These are phyloP conservation scores for Argentina silus DNA, from an alignment of 2,797 vertebrate species.

Conservation along the genomic window DNA sequence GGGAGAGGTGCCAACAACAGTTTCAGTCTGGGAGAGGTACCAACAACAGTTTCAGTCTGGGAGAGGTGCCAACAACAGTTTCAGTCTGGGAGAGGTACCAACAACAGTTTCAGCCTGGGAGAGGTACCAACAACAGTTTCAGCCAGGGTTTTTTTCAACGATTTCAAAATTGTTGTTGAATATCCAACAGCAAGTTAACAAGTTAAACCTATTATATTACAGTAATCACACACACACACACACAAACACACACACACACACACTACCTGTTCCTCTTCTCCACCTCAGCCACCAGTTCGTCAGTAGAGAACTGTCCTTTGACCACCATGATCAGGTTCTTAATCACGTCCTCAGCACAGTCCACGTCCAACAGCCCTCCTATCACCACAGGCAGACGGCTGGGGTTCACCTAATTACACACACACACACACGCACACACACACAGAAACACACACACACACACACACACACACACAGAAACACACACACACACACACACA, in stretches of 20 bases:
- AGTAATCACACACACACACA: not conserved
- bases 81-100: constrained; percentile 56
- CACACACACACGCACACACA: not conserved
- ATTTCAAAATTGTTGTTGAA: too few species aligned
- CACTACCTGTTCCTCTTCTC: constrained; percentile 91
- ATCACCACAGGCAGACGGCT: constrained; percentile 91
- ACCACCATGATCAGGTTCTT: constrained; percentile 86
- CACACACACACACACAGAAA: not conserved
- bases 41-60: constrained; percentile 88
- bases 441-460: not conserved
- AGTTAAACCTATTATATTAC: not conserved
- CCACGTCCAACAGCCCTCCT: constrained; percentile 90
- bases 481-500: not conserved
- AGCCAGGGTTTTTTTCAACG: too few species aligned
- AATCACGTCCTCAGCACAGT: constrained; percentile 89
- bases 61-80: not conserved
- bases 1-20: constrained; percentile 3
- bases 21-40: too few species aligned
- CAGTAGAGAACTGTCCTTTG: constrained; percentile 88
- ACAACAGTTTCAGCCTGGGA: constrained; percentile 86
- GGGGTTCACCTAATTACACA: constrained; percentile 83
- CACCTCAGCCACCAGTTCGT: constrained; percentile 90
- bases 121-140: not conserved
- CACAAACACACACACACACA: not conserved
- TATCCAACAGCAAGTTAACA: too few species aligned